phyloP scores from a whole-genome alignment of 2,888 invertebrate species.

The Auanema freiburgensis region DNA sequence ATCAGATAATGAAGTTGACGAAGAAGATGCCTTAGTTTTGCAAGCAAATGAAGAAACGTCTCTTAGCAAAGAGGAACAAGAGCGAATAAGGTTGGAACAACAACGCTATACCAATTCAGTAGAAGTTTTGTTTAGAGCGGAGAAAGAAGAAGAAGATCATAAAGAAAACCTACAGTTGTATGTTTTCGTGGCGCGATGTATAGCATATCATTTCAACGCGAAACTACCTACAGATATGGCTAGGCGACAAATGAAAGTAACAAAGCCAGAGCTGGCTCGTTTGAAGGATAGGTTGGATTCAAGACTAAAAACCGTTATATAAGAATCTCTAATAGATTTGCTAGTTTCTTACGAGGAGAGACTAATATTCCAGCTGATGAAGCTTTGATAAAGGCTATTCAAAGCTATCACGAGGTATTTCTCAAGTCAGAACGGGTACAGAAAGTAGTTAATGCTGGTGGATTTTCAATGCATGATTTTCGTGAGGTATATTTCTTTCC shows the following conservation, averaged over 20 bases:
- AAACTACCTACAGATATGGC: conserved; percentile 93
- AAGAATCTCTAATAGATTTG: conserved; percentile 73
- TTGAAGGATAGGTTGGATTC: conserved; percentile 50
- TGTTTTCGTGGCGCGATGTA: conserved; percentile 88
- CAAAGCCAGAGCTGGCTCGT: conserved; percentile 78
- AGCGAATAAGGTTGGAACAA: conserved; percentile 48
- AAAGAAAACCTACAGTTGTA: conserved; percentile 92
- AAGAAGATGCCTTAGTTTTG: conserved; percentile 34
- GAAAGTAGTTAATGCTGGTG: conserved; percentile 95
- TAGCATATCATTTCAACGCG: conserved; percentile 96
- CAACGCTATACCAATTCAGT: background rate
- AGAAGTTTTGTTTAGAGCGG: conserved; percentile 73
- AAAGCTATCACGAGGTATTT: conserved; percentile 88
- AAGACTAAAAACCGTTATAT: background rate
- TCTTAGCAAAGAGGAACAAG: conserved; percentile 62
- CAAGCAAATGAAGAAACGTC: conserved; percentile 25
- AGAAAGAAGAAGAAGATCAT: conserved; percentile 92
- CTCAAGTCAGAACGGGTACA: conserved; percentile 89
- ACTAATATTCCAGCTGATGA: conserved; percentile 97
- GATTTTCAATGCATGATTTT: conserved; percentile 97
- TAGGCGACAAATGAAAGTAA: conserved; percentile 86
- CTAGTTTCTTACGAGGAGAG: conserved; percentile 93
- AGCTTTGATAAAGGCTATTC: conserved; percentile 97
- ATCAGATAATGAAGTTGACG: conserved; percentile 54
- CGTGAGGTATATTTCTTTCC: conserved; percentile 72